phyloP scores from a whole-genome alignment of 2,797 vertebrate genomes.

The Xiphophorus birchmanni region DNA sequence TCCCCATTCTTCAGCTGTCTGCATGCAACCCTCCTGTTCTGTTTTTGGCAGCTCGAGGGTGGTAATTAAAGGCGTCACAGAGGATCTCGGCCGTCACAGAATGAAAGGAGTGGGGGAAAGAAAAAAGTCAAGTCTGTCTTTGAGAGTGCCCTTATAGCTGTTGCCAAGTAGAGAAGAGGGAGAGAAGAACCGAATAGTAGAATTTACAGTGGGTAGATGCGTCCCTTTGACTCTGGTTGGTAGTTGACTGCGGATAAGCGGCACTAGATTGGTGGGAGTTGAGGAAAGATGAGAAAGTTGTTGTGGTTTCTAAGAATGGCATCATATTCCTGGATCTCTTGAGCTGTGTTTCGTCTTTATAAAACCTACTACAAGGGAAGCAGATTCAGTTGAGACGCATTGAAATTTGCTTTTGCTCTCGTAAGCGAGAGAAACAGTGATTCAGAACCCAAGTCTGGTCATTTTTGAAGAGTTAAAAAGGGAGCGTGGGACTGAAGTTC shows the following conservation, averaged over 20 bases:
- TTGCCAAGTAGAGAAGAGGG: conserved; percentile 37
- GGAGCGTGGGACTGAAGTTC: conserved; percentile 70
- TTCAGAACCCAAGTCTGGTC: conserved; percentile 18
- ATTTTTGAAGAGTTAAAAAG: conserved; percentile 45
- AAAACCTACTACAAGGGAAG: neutral
- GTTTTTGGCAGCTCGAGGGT: conserved; percentile 28
- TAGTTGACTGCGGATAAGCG: conserved; percentile 25
- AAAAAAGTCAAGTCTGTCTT: conserved; percentile 26
- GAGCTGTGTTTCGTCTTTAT: neutral
- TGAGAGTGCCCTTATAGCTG: conserved; percentile 34
- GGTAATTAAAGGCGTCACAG: conserved; percentile 57
- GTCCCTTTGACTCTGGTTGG: conserved; percentile 35
- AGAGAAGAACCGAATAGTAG: conserved; percentile 7
- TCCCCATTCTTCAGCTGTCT: conserved; percentile 18
- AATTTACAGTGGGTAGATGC: conserved; percentile 24
- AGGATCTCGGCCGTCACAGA: conserved; percentile 34
- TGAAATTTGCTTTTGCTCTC: neutral
- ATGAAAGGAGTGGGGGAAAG: neutral
- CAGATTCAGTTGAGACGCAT: neutral
- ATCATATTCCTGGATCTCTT: conserved; percentile 3
- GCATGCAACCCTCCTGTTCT: conserved; percentile 26
- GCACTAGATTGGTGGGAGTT: conserved; percentile 13
- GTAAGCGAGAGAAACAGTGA: neutral
- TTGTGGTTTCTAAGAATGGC: conserved; percentile 11
- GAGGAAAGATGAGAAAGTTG: conserved; percentile 1